Percentiles rank a stretch among this genome's conserved stretches.
phyloP scores from a whole-genome alignment of 2,797 vertebrate species.

The Oreochromis mossambicus region DNA sequence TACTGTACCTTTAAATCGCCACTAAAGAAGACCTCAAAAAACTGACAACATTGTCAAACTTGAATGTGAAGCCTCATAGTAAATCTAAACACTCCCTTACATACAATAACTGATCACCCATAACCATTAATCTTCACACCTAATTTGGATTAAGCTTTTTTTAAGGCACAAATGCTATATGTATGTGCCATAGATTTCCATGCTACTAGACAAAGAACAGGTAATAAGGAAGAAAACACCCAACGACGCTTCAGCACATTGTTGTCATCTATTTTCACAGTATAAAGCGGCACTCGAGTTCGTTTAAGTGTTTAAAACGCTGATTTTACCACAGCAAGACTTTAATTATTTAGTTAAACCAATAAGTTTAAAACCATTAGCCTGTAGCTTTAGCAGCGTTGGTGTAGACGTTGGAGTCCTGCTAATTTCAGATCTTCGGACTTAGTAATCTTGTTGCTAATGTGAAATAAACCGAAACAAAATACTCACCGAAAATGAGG shows the following conservation, averaged over 20 bases:
- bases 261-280: neutral
- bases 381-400: neutral
- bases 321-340: neutral
- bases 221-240: neutral
- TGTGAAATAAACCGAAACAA: neutral
- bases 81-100: neutral
- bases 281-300: neutral
- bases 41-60: neutral
- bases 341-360: neutral
- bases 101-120: neutral
- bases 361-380: neutral
- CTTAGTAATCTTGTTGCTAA: neutral
- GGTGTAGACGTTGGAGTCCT: neutral
- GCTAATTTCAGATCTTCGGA: constrained; percentile 5
- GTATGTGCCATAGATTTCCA: neutral
- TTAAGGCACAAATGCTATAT: neutral
- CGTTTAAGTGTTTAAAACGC: neutral
- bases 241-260: neutral
- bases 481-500: constrained; percentile 67
- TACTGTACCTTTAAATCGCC: neutral
- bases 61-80: neutral
- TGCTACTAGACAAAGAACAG: neutral
- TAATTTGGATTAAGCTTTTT: neutral
- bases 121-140: neutral
- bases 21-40: neutral